Evolutionary conservation across 2,797 vertebrate species (phyloP).

Genomic region (Myripristis jacobus): DNA sequence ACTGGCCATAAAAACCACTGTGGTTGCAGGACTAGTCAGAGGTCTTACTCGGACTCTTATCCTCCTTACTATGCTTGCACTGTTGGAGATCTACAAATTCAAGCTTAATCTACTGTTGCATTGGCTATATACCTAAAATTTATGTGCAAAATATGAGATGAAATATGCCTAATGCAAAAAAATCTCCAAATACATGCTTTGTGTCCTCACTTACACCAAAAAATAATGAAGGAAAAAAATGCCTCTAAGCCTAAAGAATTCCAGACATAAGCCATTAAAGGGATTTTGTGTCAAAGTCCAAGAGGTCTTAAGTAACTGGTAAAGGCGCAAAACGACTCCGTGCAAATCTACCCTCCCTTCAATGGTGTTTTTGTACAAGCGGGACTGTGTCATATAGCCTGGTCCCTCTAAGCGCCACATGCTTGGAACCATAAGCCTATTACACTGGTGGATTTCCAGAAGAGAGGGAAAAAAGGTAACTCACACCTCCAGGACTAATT

Average conservation of each 20-base stretch:
- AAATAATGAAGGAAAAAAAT: constrained; percentile 24
- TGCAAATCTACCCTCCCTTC: constrained; percentile 11
- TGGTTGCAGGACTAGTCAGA: too few relatives aligned
- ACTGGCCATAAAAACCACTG: too few relatives aligned
- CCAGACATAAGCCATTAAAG: constrained; percentile 73
- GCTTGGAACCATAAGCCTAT: constrained; percentile 51
- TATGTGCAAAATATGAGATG: too few relatives aligned
- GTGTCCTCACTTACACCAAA: neutral
- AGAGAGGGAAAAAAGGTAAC: constrained; percentile 4
- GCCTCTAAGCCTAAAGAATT: constrained; percentile 68
- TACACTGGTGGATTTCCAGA: constrained; percentile 38
- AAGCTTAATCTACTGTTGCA: too few relatives aligned
- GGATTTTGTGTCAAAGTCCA: constrained; percentile 81
- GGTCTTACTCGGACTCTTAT: too few relatives aligned
- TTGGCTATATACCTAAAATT: too few relatives aligned
- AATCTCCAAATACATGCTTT: neutral
- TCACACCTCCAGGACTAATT: constrained; percentile 38
- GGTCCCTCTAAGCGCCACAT: constrained; percentile 13
- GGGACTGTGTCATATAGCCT: constrained; percentile 11
- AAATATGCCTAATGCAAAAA: too few relatives aligned
- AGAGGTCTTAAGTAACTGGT: constrained; percentile 60
- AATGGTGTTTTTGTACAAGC: constrained; percentile 25
- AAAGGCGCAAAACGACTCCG: constrained; percentile 42
- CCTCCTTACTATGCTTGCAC: too few relatives aligned
- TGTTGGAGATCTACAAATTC: too few relatives aligned